Evolutionary conservation across 1,140 invertebrate species (phyloP), one percentile per base, ranked within the genome.

Genomic region (Ditylenchus dipsaci): DNA sequence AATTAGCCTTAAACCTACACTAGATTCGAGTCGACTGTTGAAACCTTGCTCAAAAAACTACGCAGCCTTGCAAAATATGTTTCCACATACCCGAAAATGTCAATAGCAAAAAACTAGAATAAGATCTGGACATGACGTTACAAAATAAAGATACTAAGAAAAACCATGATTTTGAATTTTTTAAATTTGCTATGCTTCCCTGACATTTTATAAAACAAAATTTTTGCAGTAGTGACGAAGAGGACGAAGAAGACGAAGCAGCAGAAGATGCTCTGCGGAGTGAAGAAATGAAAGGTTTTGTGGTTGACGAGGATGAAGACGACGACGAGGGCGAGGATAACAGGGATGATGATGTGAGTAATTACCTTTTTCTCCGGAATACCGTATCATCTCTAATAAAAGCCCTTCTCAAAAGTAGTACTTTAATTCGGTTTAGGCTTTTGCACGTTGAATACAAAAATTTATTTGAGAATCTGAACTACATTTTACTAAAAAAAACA

Each of bases 251-350:
- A 58, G 67, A 75, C 43, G 71, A 69, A 29, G 60, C 19, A 43
- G 68, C 77, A 11, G 69, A 73, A 42, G 67, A 68, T 5, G 21
- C 23, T 27, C 26, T 29, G 47, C 29, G 19, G 17, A 26, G 43
- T 26, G 73, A 75, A 43, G 67, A 75, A 78, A 72, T 78, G 69
- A 56, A 59, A 38, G 65, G 57, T 23, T 68, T 74, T 58, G 73
- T 64, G 53, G 80, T 78, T 65, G 74, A 81, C 56, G 79, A 81
- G 23, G 79, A 80, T 5, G 78, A 82, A 19, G 79, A 76, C 13
- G 77, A 75, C 15, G 79, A 80, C 21, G 78, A 76, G 17, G 78
- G 70, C 27, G 80, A 81, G 43, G 72, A 57, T 26, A 45, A 68
- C 27, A 62, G 38, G 1, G 70, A 77, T 9, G 74, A 82, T 47